Evolutionary conservation across 2,797 vertebrate species (phyloP).

Genomic region (Cynopterus sphinx): DNA sequence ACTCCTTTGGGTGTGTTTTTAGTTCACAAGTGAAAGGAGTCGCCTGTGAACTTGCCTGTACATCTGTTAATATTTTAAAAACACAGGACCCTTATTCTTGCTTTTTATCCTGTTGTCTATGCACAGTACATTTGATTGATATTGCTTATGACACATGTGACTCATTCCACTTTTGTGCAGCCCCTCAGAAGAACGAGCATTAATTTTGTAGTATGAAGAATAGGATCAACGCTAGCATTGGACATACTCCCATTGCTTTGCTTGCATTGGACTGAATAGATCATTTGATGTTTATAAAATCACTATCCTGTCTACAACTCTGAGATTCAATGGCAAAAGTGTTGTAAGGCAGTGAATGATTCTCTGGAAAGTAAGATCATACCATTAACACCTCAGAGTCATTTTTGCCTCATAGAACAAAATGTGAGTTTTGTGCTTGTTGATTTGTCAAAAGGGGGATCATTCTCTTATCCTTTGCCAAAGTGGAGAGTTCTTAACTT

Average conservation of each 20-base stretch:
- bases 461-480: not conserved
- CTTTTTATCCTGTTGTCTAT: not conserved
- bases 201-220: slow-evolving; percentile 40
- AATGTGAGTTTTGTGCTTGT: not conserved
- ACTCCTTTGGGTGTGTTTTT: slow-evolving; percentile 2
- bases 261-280: slow-evolving; percentile 7
- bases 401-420: not conserved
- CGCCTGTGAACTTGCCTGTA: not conserved
- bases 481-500: not conserved
- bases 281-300: not conserved
- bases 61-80: not conserved
- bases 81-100: not conserved
- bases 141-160: not conserved
- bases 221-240: slow-evolving; percentile 56
- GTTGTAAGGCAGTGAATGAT: not conserved
- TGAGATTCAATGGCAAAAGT: slow-evolving; percentile 13
- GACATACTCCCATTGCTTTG: slow-evolving; percentile 46
- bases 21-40: not conserved
- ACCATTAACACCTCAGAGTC: not conserved
- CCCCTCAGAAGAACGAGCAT: not conserved
- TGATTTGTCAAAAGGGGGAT: not conserved
- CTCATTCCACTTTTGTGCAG: accelerated
- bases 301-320: slow-evolving; percentile 15
- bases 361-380: not conserved
- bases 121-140: too few species aligned